Percentiles rank a stretch among this genome's conserved stretches.
Evolutionary conservation across 2,113 vertebrate genomes (phyloP).

Genomic region (Sitta europaea): DNA sequence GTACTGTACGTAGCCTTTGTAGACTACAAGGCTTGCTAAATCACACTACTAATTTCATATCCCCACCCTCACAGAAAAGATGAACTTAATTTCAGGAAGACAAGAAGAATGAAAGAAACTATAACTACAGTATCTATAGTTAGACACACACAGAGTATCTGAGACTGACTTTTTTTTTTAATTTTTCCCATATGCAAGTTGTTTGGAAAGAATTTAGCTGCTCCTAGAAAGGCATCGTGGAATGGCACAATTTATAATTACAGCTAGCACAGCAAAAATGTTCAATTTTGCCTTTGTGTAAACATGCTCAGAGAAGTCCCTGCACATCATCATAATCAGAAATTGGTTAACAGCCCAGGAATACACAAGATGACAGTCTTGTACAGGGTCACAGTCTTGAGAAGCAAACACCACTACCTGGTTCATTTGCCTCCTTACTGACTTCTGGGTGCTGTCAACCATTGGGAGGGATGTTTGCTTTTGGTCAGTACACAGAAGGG

Average conservation of each 20-base stretch:
- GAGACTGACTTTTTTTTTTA: neutral
- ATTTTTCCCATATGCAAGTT: neutral
- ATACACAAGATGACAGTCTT: neutral
- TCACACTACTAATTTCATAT: neutral
- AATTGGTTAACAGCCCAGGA: neutral
- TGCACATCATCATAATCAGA: neutral
- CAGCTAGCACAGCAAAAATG: neutral
- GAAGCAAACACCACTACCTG: neutral
- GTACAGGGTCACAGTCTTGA: neutral
- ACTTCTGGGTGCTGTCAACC: neutral
- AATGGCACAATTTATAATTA: neutral
- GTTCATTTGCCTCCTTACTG: neutral
- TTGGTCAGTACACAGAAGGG: neutral
- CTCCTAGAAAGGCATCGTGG: neutral
- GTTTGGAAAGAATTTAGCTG: neutral
- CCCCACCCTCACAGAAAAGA: neutral
- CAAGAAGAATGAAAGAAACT: neutral
- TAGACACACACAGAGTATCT: neutral
- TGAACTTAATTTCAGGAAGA: neutral
- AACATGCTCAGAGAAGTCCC: neutral
- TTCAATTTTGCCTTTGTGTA: neutral
- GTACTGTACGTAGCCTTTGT: fast-evolving
- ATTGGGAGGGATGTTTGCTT: neutral
- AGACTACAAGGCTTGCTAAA: neutral
- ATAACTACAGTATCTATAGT: neutral